A percentile compares a stretch with the other conserved stretches of the same genome.
phyloP scores from a whole-genome alignment of 2,113 vertebrate genomes.

The Centropus bengalensis region DNA sequence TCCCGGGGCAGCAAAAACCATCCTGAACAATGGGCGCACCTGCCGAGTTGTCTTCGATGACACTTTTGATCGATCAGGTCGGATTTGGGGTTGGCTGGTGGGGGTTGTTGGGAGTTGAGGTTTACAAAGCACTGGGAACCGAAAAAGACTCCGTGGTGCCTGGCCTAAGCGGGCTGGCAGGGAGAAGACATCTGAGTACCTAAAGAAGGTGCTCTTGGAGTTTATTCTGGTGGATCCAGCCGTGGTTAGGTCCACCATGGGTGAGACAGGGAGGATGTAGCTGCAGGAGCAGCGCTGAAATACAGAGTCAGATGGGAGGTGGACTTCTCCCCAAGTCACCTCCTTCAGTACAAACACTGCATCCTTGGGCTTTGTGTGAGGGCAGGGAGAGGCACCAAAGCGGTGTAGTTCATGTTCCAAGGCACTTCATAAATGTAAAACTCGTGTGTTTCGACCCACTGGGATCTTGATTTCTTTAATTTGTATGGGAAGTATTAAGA shows the following conservation, averaged over 20 bases:
- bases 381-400: too few species aligned
- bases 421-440: not conserved
- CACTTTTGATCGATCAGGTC: conserved; percentile 88
- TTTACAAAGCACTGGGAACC: not conserved
- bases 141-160: not conserved
- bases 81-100: conserved; percentile 20
- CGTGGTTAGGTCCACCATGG: not conserved
- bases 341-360: accelerated
- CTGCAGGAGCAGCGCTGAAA: not conserved
- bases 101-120: not conserved
- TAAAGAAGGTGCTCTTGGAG: not conserved
- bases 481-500: not conserved
- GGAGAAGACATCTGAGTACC: accelerated
- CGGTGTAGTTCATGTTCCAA: accelerated
- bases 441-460: accelerated
- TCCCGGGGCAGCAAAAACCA: conserved; percentile 82
- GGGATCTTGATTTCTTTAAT: not conserved
- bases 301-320: not conserved
- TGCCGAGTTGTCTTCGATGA: conserved; percentile 90
- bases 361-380: not conserved
- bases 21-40: conserved; percentile 92
- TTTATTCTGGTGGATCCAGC: not conserved
- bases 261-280: not conserved
- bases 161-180: not conserved
- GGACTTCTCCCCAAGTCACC: not conserved